Evolutionary conservation across 2,797 vertebrate genomes (phyloP), one percentile per base, ranked within the genome.

Genomic region (Crax fasciolata): DNA sequence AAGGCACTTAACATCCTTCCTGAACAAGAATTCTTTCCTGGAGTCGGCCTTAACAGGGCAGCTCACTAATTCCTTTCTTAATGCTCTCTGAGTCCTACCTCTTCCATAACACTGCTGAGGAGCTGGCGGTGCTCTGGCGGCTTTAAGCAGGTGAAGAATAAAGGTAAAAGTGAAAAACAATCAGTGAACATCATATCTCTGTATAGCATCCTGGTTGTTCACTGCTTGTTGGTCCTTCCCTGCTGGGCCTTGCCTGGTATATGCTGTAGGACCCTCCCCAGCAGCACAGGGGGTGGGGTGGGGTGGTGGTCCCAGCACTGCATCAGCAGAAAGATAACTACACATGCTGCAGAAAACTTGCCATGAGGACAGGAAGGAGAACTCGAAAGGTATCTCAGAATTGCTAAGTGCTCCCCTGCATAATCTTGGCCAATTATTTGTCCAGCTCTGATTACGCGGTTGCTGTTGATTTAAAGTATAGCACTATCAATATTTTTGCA

Each of bases 391-490:
- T 43, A 70, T 15, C 54, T 74, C 24, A 58, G 63, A 73, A 54
- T 32, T 76, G 4, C 48, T 63, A 35, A 23, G 41, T 76, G 12
- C 30, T 76, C 82, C 70, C 16, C 27, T 74, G 51, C 0, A 1
- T 81, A 46, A 76, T 78, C 84, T 88, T 78, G 32, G 12, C 14
- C 49, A 72, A 38, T 66, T 88, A 68, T 88, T 82, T 90, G 58
- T 84, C 77, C 46, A 43, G 14, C 15, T 73, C 55, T 88, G 82
- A 86, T 77, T 81, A 32, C 0, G 0, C 10, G 70, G 59, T 66
- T 95, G 23, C 27, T 85, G 70, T 35, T 71, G 67, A 79, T 88
- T 94, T 84, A 48, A 84, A 71, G 51, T 44, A 28, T 25, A 90
- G 67, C 3, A 0, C 35, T 76, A 70, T 30, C 49, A 74, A 18